A percentile compares a stretch with the other conserved stretches of the same genome.
Conservation (phyloP, 1,140 invertebrate genomes). For the Bombus haemorrhoidalis region DNA sequence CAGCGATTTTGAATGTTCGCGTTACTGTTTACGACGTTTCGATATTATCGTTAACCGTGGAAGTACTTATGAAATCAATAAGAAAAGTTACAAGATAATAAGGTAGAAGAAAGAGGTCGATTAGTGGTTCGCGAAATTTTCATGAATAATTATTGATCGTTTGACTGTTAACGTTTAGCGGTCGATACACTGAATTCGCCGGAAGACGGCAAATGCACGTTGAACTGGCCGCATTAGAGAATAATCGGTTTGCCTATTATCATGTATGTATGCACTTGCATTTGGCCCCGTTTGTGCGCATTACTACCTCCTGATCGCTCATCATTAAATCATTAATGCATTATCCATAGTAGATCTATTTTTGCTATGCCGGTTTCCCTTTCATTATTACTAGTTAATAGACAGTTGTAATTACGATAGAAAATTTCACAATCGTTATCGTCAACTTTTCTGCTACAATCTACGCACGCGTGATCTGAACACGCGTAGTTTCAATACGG, state of each 20-base stretch:
- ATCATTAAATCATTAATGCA: slow-evolving; percentile 71
- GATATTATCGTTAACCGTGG: neutral
- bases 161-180: neutral
- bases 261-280: slow-evolving; percentile 40
- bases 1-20: neutral
- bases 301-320: slow-evolving; percentile 35
- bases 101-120: neutral
- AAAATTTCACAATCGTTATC: neutral
- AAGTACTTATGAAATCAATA: no score
- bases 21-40: neutral
- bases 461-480: no score
- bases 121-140: neutral
- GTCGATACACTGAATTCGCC: neutral
- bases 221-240: slow-evolving; percentile 58
- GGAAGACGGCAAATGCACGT: slow-evolving; percentile 60
- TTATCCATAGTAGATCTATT: slow-evolving; percentile 57
- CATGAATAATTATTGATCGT: neutral
- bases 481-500: no score
- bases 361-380: slow-evolving; percentile 7
- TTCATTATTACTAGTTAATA: neutral
- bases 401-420: neutral
- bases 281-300: slow-evolving; percentile 16
- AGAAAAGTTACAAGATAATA: no score
- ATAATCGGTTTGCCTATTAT: slow-evolving; percentile 71
- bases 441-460: neutral